Evolutionary conservation across 2,888 invertebrate species (phyloP).

Genomic region (Phyllotreta striolata): DNA sequence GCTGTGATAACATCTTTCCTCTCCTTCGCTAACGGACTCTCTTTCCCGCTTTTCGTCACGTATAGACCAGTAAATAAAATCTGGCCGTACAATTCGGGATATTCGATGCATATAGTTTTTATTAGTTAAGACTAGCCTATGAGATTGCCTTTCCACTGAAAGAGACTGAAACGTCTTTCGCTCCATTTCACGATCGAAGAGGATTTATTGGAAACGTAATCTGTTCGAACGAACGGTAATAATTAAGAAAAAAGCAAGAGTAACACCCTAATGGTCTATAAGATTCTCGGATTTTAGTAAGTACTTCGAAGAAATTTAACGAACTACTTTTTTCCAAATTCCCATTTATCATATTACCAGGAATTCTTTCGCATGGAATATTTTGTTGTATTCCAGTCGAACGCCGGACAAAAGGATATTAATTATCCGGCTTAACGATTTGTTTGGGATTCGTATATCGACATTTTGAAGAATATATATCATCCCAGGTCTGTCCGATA

Average conservation of each 20-base stretch:
- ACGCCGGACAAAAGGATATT: constrained; percentile 24
- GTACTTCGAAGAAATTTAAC: neutral
- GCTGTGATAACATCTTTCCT: constrained; percentile 45
- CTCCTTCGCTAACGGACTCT: constrained; percentile 24
- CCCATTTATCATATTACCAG: too few species aligned
- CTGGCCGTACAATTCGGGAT: neutral
- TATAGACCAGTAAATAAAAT: constrained; percentile 15
- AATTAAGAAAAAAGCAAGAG: constrained; percentile 30
- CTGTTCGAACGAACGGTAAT: constrained; percentile 31
- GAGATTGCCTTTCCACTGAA: constrained; percentile 5
- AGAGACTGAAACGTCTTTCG: constrained; percentile 33
- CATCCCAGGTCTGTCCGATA: constrained; percentile 38
- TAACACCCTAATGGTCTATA: constrained; percentile 20
- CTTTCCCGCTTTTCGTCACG: constrained; percentile 4
- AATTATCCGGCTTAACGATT: constrained; percentile 35
- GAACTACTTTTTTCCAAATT: neutral
- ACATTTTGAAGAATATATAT: constrained; percentile 33
- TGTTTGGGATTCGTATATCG: constrained; percentile 24
- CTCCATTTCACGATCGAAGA: constrained; percentile 37
- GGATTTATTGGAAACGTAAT: constrained; percentile 33
- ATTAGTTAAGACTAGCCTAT: too few species aligned
- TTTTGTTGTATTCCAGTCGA: too few species aligned
- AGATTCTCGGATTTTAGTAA: constrained; percentile 1
- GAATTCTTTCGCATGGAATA: too few species aligned
- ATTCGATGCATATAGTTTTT: too few species aligned